Evolutionary conservation across 2,797 vertebrate species (phyloP), one percentile per base, ranked within the genome.

Genomic region (Thunnus albacares): DNA sequence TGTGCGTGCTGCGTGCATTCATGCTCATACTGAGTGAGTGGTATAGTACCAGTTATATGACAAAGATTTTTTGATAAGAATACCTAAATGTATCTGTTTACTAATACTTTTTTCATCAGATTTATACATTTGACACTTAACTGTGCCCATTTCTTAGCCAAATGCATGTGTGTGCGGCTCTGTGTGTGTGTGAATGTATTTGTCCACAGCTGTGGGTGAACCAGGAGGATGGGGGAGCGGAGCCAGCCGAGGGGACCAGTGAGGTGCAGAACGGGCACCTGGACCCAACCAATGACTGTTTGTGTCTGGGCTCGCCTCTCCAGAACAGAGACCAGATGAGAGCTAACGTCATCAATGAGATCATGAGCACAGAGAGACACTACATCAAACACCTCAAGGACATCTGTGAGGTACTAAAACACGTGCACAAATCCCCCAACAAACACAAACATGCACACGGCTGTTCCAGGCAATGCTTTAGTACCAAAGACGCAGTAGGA

Each of bases 291-390:
- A 96, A 97, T 61, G 98, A 99, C 94, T 99, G 98, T 94, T 95
- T 99, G 75, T 99, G 98, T 90, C 95, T 99, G 79, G 97, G 98
- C 91, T 96, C 97, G 59, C 97, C 97, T 60, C 95, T 97, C 52
- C 98, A 99, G 94, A 98, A 99, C 95, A 95, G 98, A n/a, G 97
- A 99, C 80, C 97, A 98, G 84, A 99, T 99, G 98, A 97, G 97
- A 81, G 96, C 97, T 88, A 99, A 98, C 0, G 98, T 99, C 82
- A 98, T 99, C 93, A 98, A 97, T 1, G 98, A 99, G 94, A 99
- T 99, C 92, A 97, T 99, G 92, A 97, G 96, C 95, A 99, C 97
- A 0, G 98, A 99, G 90, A 95, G 96, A 51, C 97, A 98, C 93
- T 99, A 99, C 93, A 98, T 99, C 93, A 98, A 98, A 89, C 98